phyloP scores from a whole-genome alignment of 2,113 vertebrate species.

The Grammatotria lemairii region DNA sequence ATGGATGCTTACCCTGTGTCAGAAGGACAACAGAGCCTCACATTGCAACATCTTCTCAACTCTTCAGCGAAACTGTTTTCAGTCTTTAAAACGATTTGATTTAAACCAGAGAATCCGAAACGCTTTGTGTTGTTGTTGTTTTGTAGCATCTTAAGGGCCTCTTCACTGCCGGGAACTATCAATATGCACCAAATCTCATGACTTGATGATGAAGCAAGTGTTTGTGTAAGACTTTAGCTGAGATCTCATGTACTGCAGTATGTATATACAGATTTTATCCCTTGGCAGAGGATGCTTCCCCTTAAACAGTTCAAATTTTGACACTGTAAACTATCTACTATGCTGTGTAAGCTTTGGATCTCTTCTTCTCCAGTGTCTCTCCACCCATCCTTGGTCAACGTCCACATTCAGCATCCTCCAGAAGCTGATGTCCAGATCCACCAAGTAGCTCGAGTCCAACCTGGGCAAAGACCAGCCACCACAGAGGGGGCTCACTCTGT shows the following conservation, averaged over 20 bases:
- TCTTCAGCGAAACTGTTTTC: conserved; percentile 36
- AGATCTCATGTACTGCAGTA: neutral
- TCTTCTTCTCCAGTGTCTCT: conserved; percentile 56
- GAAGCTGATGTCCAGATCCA: conserved; percentile 72
- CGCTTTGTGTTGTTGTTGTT: conserved; percentile 21
- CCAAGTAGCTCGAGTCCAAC: conserved; percentile 73
- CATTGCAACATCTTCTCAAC: conserved; percentile 37
- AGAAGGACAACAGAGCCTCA: conserved; percentile 39
- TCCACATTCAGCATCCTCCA: conserved; percentile 75
- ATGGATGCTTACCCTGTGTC: conserved; percentile 44
- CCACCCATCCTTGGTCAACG: conserved; percentile 75
- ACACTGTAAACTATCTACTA: neutral
- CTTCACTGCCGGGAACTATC: conserved; percentile 20
- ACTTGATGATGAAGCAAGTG: conserved; percentile 5
- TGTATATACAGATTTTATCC: conserved; percentile 24
- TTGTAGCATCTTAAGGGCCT: neutral
- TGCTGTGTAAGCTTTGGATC: conserved; percentile 1
- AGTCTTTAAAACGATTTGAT: conserved; percentile 39
- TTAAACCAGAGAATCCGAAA: conserved; percentile 23
- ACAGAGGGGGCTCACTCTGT: conserved; percentile 74
- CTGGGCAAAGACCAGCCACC: conserved; percentile 42
- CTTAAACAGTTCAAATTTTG: neutral
- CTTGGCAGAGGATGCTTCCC: neutral
- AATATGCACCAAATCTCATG: neutral
- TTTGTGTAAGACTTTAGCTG: conserved; percentile 1